Percentiles rank a stretch among this genome's conserved stretches.
These are phyloP conservation scores for Ivindomyrus marchei DNA, from an alignment of 2,113 vertebrate species.

Conservation along the genomic window DNA sequence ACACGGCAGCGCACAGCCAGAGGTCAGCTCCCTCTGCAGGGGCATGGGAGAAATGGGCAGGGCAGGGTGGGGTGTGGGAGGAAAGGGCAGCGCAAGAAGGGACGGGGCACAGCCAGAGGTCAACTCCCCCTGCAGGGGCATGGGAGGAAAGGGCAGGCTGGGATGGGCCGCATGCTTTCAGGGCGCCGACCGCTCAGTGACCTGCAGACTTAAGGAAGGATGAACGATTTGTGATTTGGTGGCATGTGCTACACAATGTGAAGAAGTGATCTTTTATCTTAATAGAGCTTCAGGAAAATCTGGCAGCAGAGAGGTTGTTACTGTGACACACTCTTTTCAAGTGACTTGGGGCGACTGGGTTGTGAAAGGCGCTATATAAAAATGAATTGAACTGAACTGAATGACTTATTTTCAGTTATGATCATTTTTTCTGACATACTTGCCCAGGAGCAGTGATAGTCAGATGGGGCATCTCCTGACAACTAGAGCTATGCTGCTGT, in stretches of 20 bases:
- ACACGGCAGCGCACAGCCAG: slow-evolving; percentile 85
- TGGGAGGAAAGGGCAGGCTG: not conserved
- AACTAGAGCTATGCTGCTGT: not conserved
- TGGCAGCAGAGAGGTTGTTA: not conserved
- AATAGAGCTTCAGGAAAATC: not conserved
- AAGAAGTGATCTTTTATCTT: not conserved
- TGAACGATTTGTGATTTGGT: not conserved
- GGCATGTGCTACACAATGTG: not conserved
- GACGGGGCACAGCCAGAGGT: slow-evolving; percentile 85
- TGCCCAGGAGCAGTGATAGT: not conserved
- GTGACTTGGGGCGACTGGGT: not conserved
- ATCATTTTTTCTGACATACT: not conserved
- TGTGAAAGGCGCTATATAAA: not conserved
- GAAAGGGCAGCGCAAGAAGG: slow-evolving; percentile 48
- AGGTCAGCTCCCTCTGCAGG: slow-evolving; percentile 54
- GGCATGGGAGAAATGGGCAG: not conserved
- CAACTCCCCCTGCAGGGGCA: not conserved
- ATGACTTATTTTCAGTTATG: not conserved
- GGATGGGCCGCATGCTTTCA: not conserved
- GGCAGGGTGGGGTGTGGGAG: not conserved
- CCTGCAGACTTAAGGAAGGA: not conserved
- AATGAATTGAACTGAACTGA: not conserved
- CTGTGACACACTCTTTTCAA: not conserved
- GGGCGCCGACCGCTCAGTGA: not conserved
- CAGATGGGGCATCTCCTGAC: not conserved